These are phyloP conservation scores for Chironomus tepperi DNA, from an alignment of 1,140 invertebrate genomes.

Conservation along the genomic window DNA sequence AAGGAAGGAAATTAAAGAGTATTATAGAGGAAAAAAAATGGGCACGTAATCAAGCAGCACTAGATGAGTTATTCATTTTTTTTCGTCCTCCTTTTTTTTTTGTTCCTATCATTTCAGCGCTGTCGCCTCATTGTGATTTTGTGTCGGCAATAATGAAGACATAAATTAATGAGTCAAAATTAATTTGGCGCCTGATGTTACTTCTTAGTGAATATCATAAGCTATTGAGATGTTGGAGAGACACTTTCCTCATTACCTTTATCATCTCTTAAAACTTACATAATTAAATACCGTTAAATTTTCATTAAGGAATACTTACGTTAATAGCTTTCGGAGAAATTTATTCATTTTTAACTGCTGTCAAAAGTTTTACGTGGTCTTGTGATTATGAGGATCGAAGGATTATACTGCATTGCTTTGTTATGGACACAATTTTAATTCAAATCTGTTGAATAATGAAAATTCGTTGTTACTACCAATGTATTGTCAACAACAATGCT, in stretches of 20 bases:
- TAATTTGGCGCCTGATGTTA: conserved; percentile 21
- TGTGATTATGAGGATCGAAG: not conserved
- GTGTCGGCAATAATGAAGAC: conserved; percentile 19
- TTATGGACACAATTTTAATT: too few relatives aligned
- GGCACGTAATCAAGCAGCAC: conserved; percentile 16
- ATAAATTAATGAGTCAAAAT: conserved; percentile 23
- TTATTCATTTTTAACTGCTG: not conserved
- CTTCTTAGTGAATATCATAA: not conserved
- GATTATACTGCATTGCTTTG: too few relatives aligned
- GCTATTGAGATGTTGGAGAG: not conserved
- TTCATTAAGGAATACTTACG: too few relatives aligned
- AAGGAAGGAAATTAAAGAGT: conserved; percentile 16
- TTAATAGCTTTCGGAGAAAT: not conserved
- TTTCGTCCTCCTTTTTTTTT: not conserved
- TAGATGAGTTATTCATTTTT: not conserved
- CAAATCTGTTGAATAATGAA: too few relatives aligned
- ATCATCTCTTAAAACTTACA: not conserved
- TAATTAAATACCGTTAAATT: not conserved
- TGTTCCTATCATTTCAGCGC: not conserved
- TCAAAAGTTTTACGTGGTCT: not conserved
- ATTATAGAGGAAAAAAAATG: not conserved
- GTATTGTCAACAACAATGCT: too few relatives aligned
- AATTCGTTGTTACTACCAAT: too few relatives aligned
- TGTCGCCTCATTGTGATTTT: not conserved
- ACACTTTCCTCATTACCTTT: not conserved